Percentiles rank a stretch among this genome's conserved stretches.
phyloP scores from a whole-genome alignment of 2,797 vertebrate genomes.

The Percopsis omiscomaycus region DNA sequence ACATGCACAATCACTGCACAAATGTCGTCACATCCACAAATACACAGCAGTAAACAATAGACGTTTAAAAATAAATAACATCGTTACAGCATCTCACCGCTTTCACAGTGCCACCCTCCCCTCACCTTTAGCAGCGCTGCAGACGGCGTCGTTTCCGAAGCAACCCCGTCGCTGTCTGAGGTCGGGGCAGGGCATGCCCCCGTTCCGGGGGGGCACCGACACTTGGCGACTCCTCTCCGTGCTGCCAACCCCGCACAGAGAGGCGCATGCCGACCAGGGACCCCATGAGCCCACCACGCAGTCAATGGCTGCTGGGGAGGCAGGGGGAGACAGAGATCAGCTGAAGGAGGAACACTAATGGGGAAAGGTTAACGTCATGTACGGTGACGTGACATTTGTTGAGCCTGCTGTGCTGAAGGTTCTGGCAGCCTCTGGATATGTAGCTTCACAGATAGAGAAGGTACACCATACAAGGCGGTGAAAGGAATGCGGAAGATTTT shows the following conservation, averaged over 20 bases:
- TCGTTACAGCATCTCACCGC: too few species aligned
- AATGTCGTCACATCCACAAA: background rate
- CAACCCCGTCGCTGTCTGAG: constrained; percentile 87
- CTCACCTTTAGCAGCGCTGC: constrained; percentile 79
- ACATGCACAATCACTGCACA: background rate
- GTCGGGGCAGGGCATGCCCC: constrained; percentile 83
- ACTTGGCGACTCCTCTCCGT: constrained; percentile 83
- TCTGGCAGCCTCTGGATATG: background rate
- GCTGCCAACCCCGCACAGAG: constrained; percentile 82
- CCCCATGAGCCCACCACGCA: constrained; percentile 85
- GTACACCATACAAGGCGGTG: background rate
- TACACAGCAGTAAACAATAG: too few species aligned
- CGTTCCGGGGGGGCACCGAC: constrained; percentile 80
- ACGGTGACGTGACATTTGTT: background rate
- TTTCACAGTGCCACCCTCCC: too few species aligned
- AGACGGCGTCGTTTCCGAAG: constrained; percentile 78
- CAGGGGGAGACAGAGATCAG: constrained; percentile 38
- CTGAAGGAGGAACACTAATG: constrained; percentile 5
- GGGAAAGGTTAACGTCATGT: background rate
- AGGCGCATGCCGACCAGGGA: constrained; percentile 82
- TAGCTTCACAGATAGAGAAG: constrained; percentile 3
- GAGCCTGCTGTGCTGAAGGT: background rate
- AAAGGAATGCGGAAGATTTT: background rate
- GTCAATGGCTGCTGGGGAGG: constrained; percentile 78
- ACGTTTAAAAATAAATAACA: too few species aligned